Evolutionary conservation across 2,797 vertebrate genomes (phyloP).

Genomic region (Lacerta agilis): DNA sequence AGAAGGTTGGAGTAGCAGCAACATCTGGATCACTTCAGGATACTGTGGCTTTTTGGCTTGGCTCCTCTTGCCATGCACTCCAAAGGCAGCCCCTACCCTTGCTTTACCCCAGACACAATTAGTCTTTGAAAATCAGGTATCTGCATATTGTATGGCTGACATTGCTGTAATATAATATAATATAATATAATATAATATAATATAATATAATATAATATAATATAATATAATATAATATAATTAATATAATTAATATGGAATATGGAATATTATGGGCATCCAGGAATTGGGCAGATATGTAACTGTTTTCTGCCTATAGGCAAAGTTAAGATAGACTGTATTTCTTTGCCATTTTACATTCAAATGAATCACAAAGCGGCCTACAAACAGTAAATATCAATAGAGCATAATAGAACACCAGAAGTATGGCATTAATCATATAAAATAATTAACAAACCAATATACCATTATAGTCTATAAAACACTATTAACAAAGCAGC

Average conservation of each 20-base stretch:
- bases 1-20: neutral
- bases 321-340: neutral
- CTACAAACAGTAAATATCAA: too few relatives aligned
- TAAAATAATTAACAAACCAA: too few relatives aligned
- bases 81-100: neutral
- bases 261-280: neutral
- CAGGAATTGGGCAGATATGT: neutral
- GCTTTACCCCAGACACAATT: neutral
- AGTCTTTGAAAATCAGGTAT: neutral
- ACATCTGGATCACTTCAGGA: neutral
- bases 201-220: too few relatives aligned
- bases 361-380: too few relatives aligned
- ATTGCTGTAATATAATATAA: neutral
- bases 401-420: too few relatives aligned
- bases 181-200: too few relatives aligned
- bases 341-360: too few relatives aligned
- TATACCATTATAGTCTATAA: too few relatives aligned
- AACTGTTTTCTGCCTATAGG: neutral
- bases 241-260: too few relatives aligned
- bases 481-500: too few relatives aligned
- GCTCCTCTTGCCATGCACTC: neutral
- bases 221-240: too few relatives aligned
- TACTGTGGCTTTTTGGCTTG: neutral
- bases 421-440: too few relatives aligned
- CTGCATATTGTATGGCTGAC: neutral